phyloP scores from a whole-genome alignment of 2,888 invertebrate genomes.

The Bruchidius siliquastri region DNA sequence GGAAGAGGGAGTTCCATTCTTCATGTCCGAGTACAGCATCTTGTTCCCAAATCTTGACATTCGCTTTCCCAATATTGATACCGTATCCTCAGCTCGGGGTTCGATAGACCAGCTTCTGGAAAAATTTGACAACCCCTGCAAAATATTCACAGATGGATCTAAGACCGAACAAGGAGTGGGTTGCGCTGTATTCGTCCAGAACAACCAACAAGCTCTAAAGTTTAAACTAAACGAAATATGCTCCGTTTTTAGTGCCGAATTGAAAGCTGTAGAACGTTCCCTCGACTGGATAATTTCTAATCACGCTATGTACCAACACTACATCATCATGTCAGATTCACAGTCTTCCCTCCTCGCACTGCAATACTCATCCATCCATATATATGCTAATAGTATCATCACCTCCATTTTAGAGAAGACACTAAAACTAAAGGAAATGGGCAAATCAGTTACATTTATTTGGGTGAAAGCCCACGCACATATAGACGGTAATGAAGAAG shows the following conservation, averaged over 20 bases:
- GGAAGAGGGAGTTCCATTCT: no score
- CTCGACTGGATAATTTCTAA: neutral
- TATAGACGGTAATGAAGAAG: slow-evolving; percentile 1
- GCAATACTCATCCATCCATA: neutral
- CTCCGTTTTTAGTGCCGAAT: slow-evolving; percentile 5
- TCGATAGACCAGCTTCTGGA: no score
- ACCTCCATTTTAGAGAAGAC: neutral
- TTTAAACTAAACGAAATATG: neutral
- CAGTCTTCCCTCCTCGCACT: no score
- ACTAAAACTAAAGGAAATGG: neutral
- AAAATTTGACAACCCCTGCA: no score
- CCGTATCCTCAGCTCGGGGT: no score
- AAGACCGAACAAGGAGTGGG: slow-evolving; percentile 1
- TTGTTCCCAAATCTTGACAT: no score
- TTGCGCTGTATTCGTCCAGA: neutral
- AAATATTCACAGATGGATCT: slow-evolving; percentile 3
- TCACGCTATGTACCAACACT: no score
- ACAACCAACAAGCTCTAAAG: neutral
- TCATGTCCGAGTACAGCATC: no score
- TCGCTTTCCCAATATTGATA: no score
- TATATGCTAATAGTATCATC: neutral
- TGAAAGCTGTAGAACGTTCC: neutral
- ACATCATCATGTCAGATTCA: no score
- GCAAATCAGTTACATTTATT: neutral
- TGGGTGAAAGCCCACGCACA: slow-evolving; percentile 1